Percentiles rank a stretch among this genome's conserved stretches.
phyloP scores from a whole-genome alignment of 2,113 vertebrate species.

The Hiodon alosoides region DNA sequence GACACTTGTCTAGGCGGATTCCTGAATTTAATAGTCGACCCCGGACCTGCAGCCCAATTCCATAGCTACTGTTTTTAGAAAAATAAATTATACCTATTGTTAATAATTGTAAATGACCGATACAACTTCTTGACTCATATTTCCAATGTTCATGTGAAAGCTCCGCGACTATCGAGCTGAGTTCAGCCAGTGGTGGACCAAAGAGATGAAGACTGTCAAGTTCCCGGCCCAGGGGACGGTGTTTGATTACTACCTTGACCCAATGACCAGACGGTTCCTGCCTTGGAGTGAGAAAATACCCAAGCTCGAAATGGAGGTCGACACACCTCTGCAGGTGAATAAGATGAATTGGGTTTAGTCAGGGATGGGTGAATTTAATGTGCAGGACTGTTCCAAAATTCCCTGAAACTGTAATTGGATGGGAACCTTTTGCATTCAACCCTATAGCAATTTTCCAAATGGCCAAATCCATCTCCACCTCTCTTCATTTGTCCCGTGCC shows the following conservation, averaged over 20 bases:
- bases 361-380: not conserved
- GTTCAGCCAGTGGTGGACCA: constrained; percentile 72
- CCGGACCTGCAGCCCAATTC: no score
- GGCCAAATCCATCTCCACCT: no score
- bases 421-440: no score
- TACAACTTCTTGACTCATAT: not conserved
- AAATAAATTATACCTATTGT: no score
- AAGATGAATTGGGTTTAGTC: not conserved
- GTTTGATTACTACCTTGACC: constrained; percentile 69
- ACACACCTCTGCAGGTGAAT: constrained; percentile 60
- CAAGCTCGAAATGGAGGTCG: constrained; percentile 52
- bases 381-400: not conserved
- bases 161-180: constrained; percentile 62
- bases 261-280: constrained; percentile 52
- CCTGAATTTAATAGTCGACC: no score
- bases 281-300: constrained; percentile 65
- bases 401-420: not conserved
- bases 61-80: no score
- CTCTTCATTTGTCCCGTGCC: no score
- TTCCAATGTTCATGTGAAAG: constrained; percentile 32
- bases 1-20: no score
- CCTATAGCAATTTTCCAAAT: no score
- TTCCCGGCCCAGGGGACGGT: constrained; percentile 64
- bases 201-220: constrained; percentile 65
- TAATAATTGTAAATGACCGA: no score